These are phyloP conservation scores for Cosmia pyralina DNA, from an alignment of 2,888 invertebrate genomes.

Conservation along the genomic window DNA sequence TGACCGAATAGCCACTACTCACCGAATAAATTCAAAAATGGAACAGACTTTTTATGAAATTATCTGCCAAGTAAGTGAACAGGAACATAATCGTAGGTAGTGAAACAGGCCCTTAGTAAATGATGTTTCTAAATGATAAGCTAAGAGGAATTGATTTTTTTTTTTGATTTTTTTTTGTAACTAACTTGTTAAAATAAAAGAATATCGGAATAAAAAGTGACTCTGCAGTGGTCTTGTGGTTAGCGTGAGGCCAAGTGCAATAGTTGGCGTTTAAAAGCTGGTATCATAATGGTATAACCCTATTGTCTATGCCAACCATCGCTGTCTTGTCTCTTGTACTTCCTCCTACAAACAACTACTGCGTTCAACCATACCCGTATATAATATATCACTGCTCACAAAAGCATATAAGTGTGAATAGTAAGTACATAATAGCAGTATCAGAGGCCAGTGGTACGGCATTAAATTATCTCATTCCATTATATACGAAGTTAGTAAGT, in stretches of 20 bases:
- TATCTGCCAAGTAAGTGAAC: too few relatives aligned
- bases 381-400: conserved; percentile 25
- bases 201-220: not conserved
- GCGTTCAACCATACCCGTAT: conserved; percentile 3
- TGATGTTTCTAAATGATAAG: not conserved
- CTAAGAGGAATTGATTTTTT: not conserved
- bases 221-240: not conserved
- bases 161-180: too few relatives aligned
- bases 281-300: not conserved
- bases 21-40: too few relatives aligned
- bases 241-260: too few relatives aligned
- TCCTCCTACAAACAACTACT: not conserved
- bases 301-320: not conserved
- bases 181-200: too few relatives aligned
- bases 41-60: too few relatives aligned
- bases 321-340: not conserved
- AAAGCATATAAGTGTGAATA: conserved; percentile 59
- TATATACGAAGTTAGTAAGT: conserved; percentile 67
- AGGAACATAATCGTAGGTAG: too few relatives aligned
- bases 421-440: conserved; percentile 61
- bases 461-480: conserved; percentile 72
- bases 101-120: not conserved
- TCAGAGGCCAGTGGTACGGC: conserved; percentile 63
- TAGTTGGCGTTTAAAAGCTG: not conserved
- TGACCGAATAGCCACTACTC: too few relatives aligned